A percentile compares a stretch with the other conserved stretches of the same genome.
Evolutionary conservation across 2,113 vertebrate genomes (phyloP).

Genomic region (Myrmophylax atrothorax): DNA sequence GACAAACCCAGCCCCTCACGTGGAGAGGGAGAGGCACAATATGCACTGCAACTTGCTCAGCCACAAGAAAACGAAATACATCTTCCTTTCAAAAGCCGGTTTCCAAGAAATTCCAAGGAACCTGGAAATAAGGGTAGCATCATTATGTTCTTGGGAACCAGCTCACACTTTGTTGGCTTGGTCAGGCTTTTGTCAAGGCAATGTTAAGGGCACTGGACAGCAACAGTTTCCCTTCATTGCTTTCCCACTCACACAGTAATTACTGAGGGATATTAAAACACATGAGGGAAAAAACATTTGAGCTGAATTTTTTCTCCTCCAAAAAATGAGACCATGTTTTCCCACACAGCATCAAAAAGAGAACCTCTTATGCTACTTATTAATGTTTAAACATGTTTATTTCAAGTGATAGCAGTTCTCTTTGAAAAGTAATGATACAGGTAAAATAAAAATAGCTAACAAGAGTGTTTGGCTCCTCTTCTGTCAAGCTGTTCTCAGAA

Average conservation of each 20-base stretch:
- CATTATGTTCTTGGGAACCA: fast-evolving
- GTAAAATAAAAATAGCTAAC: slow-evolving; percentile 54
- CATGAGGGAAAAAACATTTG: not conserved
- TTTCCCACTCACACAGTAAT: not conserved
- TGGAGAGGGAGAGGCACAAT: not conserved
- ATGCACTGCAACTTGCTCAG: fast-evolving
- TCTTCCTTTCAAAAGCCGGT: not conserved
- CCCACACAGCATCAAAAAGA: slow-evolving; percentile 2
- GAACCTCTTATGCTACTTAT: slow-evolving; percentile 12
- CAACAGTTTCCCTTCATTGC: not conserved
- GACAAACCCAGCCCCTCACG: fast-evolving
- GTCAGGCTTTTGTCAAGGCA: not conserved
- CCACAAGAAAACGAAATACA: not conserved
- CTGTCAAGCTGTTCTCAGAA: not conserved
- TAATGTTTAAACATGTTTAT: slow-evolving; percentile 56
- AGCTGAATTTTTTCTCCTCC: not conserved
- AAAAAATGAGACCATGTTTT: not conserved
- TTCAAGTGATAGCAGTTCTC: not conserved
- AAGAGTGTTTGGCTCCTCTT: not conserved
- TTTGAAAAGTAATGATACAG: slow-evolving; percentile 37
- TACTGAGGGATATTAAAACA: not conserved
- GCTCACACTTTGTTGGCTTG: fast-evolving
- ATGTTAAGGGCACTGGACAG: fast-evolving
- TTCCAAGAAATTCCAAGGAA: not conserved
- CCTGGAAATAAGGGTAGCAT: not conserved